Percentiles rank a stretch among this genome's conserved stretches.
Conservation (phyloP, 2,113 vertebrate species). For the Strix uralensis region DNA sequence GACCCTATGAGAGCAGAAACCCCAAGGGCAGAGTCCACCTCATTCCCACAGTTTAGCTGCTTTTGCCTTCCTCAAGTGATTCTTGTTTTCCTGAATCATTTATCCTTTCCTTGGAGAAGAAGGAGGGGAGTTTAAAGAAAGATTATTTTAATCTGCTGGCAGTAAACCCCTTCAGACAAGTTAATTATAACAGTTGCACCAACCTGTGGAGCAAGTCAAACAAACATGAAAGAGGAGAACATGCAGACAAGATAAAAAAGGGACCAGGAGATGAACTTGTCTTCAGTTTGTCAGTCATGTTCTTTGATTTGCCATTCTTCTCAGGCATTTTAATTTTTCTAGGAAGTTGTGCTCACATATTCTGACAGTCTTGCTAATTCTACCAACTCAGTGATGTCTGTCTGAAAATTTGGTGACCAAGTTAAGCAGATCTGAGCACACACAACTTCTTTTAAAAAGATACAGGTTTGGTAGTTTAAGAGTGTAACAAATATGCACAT, state of each 20-base stretch:
- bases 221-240: conserved; percentile 12
- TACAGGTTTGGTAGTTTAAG: not conserved
- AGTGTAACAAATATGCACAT: not conserved
- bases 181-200: not conserved
- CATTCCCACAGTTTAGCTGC: not conserved
- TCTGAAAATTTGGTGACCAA: not conserved
- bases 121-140: not conserved
- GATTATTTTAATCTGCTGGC: not conserved
- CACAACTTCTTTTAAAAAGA: not conserved
- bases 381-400: not conserved
- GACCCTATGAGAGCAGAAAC: not conserved
- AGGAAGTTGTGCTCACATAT: not conserved
- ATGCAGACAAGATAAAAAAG: not conserved
- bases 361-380: not conserved
- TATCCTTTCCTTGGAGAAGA: not conserved
- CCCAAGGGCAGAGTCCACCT: not conserved
- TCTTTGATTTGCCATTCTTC: conserved; percentile 9
- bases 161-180: not conserved
- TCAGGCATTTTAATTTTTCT: not conserved
- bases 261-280: not conserved
- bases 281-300: not conserved
- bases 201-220: conserved; percentile 9
- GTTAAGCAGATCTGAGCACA: not conserved
- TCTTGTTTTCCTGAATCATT: not conserved
- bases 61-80: not conserved